Base-by-base conservation (phyloP, 2,113 vertebrate species). In the Dendrocopos noguchii region DNA sequence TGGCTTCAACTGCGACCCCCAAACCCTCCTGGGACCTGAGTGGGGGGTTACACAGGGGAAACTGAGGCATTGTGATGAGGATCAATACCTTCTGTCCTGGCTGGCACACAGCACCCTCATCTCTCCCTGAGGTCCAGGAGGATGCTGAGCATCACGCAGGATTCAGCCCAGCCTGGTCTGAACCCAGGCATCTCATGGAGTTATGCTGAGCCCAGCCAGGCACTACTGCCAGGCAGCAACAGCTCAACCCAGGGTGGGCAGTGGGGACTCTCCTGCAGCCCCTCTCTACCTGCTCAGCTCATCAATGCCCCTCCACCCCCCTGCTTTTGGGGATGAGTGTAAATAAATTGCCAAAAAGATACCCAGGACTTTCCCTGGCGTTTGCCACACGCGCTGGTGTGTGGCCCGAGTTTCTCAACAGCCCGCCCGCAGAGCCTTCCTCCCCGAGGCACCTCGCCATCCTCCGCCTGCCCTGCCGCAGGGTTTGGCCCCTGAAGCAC, bases 221-320 rank as follows among this genome's bases (percentile, higher is more conserved):
- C n/a, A 25, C 24, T 1, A 21, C 70, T 17, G 28, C 20, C 29
- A 1, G 28, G 29, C 10, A 87, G 29, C 1, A 0, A 27, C 61
- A 34, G 5, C 20, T 6, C 52, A 25, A 2, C 25, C 27, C 3
- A 0, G 47, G 19, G 7, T 1, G 4, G 52, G 33, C 13, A 4
- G 64, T 1, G 3, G 28, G 25, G 14, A 1, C 10, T 47, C 29
- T 64, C n/a, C 87, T 7, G 5, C 53, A 27, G 22, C 44, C 36
- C n/a, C 42, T 36, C 34, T 11, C 31, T 47, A 8, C 63, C 57
- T 0, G 0, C n/a, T 64, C 76, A 25, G 57, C 78, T n/a, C 78
- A 28, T 50, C 22, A 1, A 33, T 1, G 10, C 42, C 17, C 5
- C 2, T 6, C 4, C 15, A 6, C 24, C 5, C 4, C 21, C 18